Evolutionary conservation across 2,888 invertebrate species (phyloP).

Genomic region (Himalopsyche anomala): DNA sequence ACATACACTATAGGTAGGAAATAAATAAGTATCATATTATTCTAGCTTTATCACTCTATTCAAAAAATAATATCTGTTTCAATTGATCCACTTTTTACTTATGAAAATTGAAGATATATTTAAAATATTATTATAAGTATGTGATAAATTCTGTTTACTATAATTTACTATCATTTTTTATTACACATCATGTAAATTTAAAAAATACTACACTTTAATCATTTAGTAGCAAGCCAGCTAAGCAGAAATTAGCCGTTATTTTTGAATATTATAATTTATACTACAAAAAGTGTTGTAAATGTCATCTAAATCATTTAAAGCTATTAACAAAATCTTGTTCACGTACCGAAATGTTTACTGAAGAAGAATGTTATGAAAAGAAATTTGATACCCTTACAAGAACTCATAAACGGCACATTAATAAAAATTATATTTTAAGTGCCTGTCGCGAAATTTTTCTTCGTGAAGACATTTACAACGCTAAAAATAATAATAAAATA

Average conservation of each 20-base stretch:
- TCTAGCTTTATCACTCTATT: too few species aligned
- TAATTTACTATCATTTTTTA: too few species aligned
- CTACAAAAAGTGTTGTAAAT: neutral
- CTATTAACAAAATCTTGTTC: neutral
- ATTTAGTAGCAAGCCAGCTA: neutral
- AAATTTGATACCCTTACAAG: conserved; percentile 19
- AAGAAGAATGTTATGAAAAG: neutral
- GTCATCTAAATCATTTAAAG: conserved; percentile 4
- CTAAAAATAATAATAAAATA: neutral
- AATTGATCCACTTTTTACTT: too few species aligned
- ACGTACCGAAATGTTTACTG: neutral
- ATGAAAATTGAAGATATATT: too few species aligned
- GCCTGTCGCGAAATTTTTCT: conserved; percentile 10
- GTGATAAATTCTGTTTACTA: too few species aligned
- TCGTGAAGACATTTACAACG: neutral
- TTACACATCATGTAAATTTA: too few species aligned
- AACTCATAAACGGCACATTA: conserved; percentile 24
- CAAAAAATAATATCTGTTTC: too few species aligned
- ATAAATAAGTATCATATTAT: too few species aligned
- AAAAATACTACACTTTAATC: neutral
- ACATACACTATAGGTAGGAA: too few species aligned
- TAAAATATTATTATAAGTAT: too few species aligned
- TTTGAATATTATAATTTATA: neutral
- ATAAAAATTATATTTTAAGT: conserved; percentile 13
- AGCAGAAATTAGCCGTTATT: neutral